Base-by-base conservation (phyloP, 2,888 invertebrate species). In the Allygus modestus region DNA sequence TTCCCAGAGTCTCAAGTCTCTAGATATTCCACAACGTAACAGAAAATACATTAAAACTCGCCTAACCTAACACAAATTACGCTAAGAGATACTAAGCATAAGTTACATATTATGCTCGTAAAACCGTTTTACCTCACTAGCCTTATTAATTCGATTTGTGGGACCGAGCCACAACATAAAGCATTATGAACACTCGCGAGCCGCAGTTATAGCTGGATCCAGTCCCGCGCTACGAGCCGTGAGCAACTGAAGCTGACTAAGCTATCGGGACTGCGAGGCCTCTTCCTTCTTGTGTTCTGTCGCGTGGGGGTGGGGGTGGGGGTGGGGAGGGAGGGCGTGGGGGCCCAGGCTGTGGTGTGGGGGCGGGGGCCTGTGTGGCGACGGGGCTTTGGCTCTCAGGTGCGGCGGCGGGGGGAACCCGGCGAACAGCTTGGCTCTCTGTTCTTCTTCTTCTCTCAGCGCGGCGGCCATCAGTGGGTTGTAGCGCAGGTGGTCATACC, bases 381-480 rank as follows among this genome's bases (percentile, higher is more conserved):
- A 91, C 1, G 92, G 92, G 86, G 93, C 93, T 88, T 92, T 92
- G 26, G 89, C 89, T 79, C 92, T 89, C 85, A 91, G 90, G 88
- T 93, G 91, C 87, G 91, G 89, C 88, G 94, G 94, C 87, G 93
- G 92, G 84, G 94, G 93, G 91, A 95, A 96, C 86, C 95, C 94
- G 87, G 93, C 94, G 89, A 94, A 93, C 89, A 96, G 93, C 90
- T 96, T 96, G 61, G 94, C 95, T 85, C 96, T 93, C 90, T 96
- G 95, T 88, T 96, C 91, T 84, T 89, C 89, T 83, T 91, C 96
- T 89, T 96, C 96, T 83, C 95, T 92, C 89, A 95, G 93, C 1
- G 90, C 90, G 26, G 95, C 95, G 17, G 94, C 95, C 88, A 96
- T 96, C 91, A 96, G 94, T 43, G 96, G 91, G 89, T 95, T 96